Evolutionary conservation across 2,888 invertebrate species (phyloP).

Genomic region (Campoletis raptor): DNA sequence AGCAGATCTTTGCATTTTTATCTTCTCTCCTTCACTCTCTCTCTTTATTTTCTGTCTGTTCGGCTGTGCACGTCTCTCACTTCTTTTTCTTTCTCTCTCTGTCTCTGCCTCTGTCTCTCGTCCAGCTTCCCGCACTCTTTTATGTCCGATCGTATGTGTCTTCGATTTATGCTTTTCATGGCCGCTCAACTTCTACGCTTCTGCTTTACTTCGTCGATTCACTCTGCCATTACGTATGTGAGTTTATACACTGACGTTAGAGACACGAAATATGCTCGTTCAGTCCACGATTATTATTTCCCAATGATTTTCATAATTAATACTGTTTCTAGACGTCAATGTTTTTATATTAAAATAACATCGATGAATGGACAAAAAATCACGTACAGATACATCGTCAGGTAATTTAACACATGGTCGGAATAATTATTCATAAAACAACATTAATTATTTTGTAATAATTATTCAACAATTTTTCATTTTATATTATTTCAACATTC

Average conservation of each 20-base stretch:
- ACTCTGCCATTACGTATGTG: slow-evolving; percentile 19
- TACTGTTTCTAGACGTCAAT: not conserved
- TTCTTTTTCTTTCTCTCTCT: not conserved
- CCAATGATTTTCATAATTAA: not conserved
- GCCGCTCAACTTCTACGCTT: slow-evolving; percentile 49
- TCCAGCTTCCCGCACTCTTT: slow-evolving; percentile 45
- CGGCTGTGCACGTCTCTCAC: not conserved
- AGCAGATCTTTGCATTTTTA: slow-evolving; percentile 4
- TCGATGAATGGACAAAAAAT: not conserved
- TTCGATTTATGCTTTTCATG: slow-evolving; percentile 65
- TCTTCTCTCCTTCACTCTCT: slow-evolving; percentile 36
- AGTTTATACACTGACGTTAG: slow-evolving; percentile 9
- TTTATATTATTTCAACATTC: too few relatives aligned
- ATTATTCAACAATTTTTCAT: too few relatives aligned
- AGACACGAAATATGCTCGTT: not conserved
- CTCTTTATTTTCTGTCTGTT: slow-evolving; percentile 3
- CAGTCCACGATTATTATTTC: not conserved
- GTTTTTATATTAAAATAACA: not conserved
- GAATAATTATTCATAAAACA: not conserved
- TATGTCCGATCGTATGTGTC: slow-evolving; percentile 66
- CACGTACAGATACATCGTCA: not conserved
- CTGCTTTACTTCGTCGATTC: slow-evolving; percentile 20
- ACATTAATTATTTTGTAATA: not conserved
- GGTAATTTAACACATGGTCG: not conserved
- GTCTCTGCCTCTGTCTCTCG: slow-evolving; percentile 7